Base-by-base conservation (phyloP, 2,797 vertebrate species). In the Macropodus opercularis region DNA sequence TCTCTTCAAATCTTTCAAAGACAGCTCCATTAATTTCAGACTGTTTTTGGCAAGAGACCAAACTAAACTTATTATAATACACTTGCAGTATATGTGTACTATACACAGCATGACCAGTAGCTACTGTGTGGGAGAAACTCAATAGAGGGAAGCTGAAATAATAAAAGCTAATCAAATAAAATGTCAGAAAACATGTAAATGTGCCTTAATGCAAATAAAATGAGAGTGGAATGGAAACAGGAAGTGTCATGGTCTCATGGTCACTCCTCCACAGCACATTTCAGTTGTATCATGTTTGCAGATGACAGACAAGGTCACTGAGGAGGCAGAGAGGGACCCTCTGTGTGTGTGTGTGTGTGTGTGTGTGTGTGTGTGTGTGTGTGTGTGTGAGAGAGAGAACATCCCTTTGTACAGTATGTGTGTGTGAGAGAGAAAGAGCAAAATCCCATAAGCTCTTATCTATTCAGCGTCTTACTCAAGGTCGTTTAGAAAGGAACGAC, bases 391-490 rank as follows among this genome's bases (percentile, higher is more conserved):
- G 7, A 34, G 38, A 35, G 39, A 26, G 21, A 4, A 47, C n/a
- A n/a, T n/a, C n/a, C n/a, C n/a, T n/a, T n/a, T n/a, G n/a, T n/a
- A n/a, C n/a, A n/a, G 59, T 72, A 18, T 66, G 23, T 51, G 10
- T 63, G 14, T 38, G 29, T 3, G 0, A 56, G 1, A 39, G 24
- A 48, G 17, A 55, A 12, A 64, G 31, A 42, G 35, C n/a, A 46
- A 70, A 47, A 69, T 59, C 64, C 35, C 64, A 49, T 61, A 55
- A 76, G 48, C 50, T 67, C 6, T 61, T 60, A 34, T 49, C 59
- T 65, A 79, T 85, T 85, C 74, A 85, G 84, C 84, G 79, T 76
- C 79, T 83, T 3, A 21, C 62, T 85, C 79, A 87, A 85, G 84
- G 87, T 77, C 85, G 54, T 40, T 46, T 36, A 66, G 15, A 73